A percentile compares a stretch with the other conserved stretches of the same genome.
These are phyloP conservation scores for Carcharodon carcharias DNA, from an alignment of 2,797 vertebrate species.

Conservation along the genomic window DNA sequence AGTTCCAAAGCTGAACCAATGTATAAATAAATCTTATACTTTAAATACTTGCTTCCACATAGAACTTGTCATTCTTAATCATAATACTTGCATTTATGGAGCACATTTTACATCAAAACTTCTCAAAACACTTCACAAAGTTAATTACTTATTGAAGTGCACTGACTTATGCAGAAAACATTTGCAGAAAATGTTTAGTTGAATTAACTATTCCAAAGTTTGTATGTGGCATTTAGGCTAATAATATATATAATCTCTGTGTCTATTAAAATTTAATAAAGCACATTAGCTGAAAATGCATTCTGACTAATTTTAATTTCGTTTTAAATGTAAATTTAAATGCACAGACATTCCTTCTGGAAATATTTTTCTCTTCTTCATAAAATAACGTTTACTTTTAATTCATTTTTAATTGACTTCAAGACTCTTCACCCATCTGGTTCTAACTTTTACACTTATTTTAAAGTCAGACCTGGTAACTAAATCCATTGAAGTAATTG, in stretches of 20 bases:
- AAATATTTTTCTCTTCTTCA: background rate
- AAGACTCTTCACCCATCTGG: background rate
- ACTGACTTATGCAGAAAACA: background rate
- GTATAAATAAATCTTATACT: background rate
- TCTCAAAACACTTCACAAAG: background rate
- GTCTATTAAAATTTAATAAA: background rate
- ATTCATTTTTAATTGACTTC: background rate
- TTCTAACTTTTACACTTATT: background rate
- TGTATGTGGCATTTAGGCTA: background rate
- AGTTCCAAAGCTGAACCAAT: background rate
- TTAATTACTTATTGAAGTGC: background rate
- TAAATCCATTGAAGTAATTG: background rate
- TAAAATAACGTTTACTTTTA: background rate
- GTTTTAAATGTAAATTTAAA: background rate
- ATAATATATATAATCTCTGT: background rate
- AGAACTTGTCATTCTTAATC: background rate
- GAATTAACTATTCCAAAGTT: background rate
- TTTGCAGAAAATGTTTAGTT: background rate
- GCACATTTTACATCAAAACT: background rate
- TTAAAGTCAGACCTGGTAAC: background rate
- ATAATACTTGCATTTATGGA: background rate
- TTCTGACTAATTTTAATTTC: background rate
- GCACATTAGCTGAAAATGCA: background rate
- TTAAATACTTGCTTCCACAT: background rate
- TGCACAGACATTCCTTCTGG: background rate